phyloP scores from a whole-genome alignment of 2,888 invertebrate species.

The Drosophila neotestacea region DNA sequence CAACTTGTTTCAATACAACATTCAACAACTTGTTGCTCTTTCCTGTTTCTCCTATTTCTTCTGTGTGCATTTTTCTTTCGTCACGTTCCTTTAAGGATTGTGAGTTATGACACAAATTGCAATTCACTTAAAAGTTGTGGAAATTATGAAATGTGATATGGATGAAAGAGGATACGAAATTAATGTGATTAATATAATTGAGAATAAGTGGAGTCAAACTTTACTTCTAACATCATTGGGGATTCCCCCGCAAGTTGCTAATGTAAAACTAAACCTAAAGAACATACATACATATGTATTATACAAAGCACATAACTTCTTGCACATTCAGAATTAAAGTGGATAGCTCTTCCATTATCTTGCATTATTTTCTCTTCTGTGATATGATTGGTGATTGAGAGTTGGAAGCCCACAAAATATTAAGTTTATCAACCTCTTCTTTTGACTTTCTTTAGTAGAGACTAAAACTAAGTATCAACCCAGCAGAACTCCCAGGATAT shows the following conservation, averaged over 20 bases:
- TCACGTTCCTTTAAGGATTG: background rate
- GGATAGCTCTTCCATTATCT: too few relatives aligned
- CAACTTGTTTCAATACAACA: slow-evolving; percentile 28
- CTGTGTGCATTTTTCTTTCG: background rate
- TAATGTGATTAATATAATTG: background rate
- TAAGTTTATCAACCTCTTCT: too few relatives aligned
- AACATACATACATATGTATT: too few relatives aligned
- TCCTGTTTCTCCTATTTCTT: background rate
- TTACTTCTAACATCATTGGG: background rate
- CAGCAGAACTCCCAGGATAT: too few relatives aligned
- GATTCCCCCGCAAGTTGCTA: background rate
- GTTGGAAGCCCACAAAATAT: too few relatives aligned
- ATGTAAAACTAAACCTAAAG: too few relatives aligned
- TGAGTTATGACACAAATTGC: background rate
- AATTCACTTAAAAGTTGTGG: background rate
- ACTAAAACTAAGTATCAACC: too few relatives aligned
- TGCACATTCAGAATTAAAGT: too few relatives aligned
- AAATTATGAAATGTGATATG: background rate
- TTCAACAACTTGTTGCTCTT: slow-evolving; percentile 46
- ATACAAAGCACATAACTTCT: too few relatives aligned
- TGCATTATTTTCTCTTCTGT: too few relatives aligned
- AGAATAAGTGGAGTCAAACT: background rate
- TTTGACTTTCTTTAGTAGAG: too few relatives aligned
- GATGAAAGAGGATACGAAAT: background rate
- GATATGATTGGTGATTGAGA: too few relatives aligned